These are phyloP conservation scores for Pyrrhosoma nymphula DNA, from an alignment of 2,888 invertebrate species.

Conservation along the genomic window DNA sequence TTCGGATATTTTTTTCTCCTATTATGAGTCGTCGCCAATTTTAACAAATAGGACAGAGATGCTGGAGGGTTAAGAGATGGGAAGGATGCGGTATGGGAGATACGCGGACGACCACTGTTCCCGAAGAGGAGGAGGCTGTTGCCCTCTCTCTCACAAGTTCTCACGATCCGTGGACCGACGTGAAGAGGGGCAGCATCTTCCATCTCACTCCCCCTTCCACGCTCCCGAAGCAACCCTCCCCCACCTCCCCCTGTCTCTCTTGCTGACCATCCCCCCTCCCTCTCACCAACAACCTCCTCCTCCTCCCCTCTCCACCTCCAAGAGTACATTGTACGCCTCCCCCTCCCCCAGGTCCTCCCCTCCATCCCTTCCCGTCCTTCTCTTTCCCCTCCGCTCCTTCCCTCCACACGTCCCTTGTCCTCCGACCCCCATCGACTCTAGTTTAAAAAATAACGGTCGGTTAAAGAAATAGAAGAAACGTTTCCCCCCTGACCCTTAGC, in stretches of 20 bases:
- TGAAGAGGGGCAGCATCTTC: background rate
- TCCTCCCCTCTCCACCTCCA: background rate
- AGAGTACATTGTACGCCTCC: too few relatives aligned
- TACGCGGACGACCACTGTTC: too few relatives aligned
- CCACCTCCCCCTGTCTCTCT: background rate
- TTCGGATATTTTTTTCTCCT: too few relatives aligned
- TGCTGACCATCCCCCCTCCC: background rate
- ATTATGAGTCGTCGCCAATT: too few relatives aligned
- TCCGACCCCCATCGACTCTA: background rate
- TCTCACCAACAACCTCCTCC: background rate
- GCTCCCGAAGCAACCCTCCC: background rate
- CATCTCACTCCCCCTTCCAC: background rate
- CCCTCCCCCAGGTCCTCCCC: background rate
- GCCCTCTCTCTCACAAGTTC: conserved; percentile 41
- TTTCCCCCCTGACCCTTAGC: background rate
- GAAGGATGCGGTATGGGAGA: background rate
- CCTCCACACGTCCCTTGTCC: background rate
- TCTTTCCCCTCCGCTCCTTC: background rate
- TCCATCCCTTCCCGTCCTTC: background rate
- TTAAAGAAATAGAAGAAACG: background rate
- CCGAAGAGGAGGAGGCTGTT: background rate
- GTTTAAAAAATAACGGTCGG: background rate
- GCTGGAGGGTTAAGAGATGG: background rate
- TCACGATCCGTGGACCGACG: conserved; percentile 49
- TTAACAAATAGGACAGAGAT: too few relatives aligned